Evolutionary conservation across 1,140 invertebrate genomes (phyloP).

Genomic region (Bombus superbus): DNA sequence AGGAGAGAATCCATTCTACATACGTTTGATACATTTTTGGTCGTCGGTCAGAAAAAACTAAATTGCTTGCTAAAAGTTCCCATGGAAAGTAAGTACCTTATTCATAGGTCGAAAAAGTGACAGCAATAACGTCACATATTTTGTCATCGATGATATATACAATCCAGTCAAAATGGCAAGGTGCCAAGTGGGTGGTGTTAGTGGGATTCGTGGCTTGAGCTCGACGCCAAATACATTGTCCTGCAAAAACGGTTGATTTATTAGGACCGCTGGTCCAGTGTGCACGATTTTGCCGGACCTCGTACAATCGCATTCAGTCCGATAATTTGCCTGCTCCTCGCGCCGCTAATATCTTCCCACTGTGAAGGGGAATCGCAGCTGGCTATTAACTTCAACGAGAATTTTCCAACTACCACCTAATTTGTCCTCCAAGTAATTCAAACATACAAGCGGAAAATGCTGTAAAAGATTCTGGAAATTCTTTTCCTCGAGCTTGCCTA

Average conservation of each 20-base stretch:
- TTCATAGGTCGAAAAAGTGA: constrained; percentile 52
- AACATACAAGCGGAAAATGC: background rate
- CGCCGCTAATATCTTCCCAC: constrained; percentile 44
- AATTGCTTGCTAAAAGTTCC: background rate
- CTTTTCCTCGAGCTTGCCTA: background rate
- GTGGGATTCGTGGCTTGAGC: constrained; percentile 75
- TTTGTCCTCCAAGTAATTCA: background rate
- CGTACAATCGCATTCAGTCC: constrained; percentile 69
- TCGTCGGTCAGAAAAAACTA: background rate
- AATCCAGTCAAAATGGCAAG: constrained; percentile 71
- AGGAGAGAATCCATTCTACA: too few relatives aligned
- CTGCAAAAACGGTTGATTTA: constrained; percentile 79
- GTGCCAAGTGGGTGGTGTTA: constrained; percentile 76
- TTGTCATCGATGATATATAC: constrained; percentile 71
- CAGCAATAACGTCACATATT: constrained; percentile 73
- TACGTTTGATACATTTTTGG: background rate
- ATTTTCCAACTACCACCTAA: background rate
- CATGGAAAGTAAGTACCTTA: background rate
- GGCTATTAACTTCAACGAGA: constrained; percentile 12
- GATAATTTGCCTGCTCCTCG: constrained; percentile 71
- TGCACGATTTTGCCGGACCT: constrained; percentile 72
- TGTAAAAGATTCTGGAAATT: background rate
- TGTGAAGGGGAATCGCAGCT: background rate
- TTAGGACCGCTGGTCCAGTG: constrained; percentile 71
- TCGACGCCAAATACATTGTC: constrained; percentile 75